phyloP scores from a whole-genome alignment of 2,113 vertebrate species.

The Tyrannus savana region DNA sequence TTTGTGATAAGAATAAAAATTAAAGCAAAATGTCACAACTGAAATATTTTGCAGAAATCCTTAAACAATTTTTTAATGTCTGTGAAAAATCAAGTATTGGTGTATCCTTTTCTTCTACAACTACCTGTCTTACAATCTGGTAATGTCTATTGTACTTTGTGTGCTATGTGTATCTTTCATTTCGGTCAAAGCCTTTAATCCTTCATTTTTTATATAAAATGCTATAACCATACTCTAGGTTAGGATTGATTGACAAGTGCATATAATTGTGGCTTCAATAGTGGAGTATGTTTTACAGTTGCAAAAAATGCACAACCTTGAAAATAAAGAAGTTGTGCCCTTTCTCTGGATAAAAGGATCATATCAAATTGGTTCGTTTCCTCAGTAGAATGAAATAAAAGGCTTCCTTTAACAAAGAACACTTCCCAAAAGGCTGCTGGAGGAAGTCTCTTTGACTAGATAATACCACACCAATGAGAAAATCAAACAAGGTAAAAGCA shows the following conservation, averaged over 20 bases:
- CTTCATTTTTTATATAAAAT: constrained; percentile 69
- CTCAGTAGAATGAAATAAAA: constrained; percentile 72
- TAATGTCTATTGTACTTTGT: constrained; percentile 56
- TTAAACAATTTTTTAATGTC: constrained; percentile 63
- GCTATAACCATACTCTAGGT: constrained; percentile 30
- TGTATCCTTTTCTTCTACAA: constrained; percentile 18
- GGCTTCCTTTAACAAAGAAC: constrained; percentile 67
- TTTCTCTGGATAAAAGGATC: constrained; percentile 72
- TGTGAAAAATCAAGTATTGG: constrained; percentile 67
- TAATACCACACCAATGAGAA: constrained; percentile 54
- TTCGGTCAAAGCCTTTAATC: constrained; percentile 73
- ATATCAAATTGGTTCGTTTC: constrained; percentile 69
- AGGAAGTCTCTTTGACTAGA: constrained; percentile 52
- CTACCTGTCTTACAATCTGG: constrained; percentile 53
- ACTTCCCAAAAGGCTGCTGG: constrained; percentile 55
- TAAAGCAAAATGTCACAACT: constrained; percentile 45
- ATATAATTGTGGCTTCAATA: constrained; percentile 70
- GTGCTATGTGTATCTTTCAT: constrained; percentile 66
- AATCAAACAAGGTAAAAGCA: constrained; percentile 60
- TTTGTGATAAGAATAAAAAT: constrained; percentile 53
- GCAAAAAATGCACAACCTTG: constrained; percentile 68
- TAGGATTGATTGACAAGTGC: constrained; percentile 76
- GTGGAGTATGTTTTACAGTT: constrained; percentile 65
- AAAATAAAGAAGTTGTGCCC: constrained; percentile 75
- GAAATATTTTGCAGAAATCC: constrained; percentile 51